These are phyloP conservation scores for Nomada ruficornis DNA, from an alignment of 2,888 invertebrate genomes.

Conservation along the genomic window DNA sequence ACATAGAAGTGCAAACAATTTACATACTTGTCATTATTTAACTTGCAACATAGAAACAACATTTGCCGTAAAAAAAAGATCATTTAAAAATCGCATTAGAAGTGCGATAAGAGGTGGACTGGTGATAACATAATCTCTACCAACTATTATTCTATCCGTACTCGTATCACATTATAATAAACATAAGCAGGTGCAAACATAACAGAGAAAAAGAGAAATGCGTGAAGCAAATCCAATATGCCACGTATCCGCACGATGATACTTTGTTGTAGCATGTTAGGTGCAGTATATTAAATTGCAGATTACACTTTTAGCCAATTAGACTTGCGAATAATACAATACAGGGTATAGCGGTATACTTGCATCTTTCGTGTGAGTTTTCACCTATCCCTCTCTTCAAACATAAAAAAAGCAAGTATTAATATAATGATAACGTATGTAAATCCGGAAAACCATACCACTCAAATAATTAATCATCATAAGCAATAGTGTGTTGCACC, in stretches of 20 bases:
- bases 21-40: background rate
- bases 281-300: too few species aligned
- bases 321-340: background rate
- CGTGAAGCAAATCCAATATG: background rate
- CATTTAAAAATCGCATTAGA: background rate
- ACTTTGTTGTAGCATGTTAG: background rate
- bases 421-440: background rate
- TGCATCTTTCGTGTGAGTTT: background rate
- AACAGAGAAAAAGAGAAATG: background rate
- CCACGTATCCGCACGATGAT: background rate
- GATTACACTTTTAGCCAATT: background rate
- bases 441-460: slow-evolving; percentile 62
- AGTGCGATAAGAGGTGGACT: slow-evolving; percentile 9
- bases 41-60: background rate
- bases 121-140: slow-evolving; percentile 3
- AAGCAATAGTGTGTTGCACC: slow-evolving; percentile 64
- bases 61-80: slow-evolving; percentile 1
- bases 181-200: background rate
- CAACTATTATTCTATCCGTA: background rate
- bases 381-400: slow-evolving; percentile 53
- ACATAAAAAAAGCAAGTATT: slow-evolving; percentile 28
- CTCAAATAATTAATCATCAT: slow-evolving; percentile 63
- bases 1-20: background rate
- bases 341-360: background rate
- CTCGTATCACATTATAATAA: background rate